Base-by-base conservation (phyloP, 2,113 vertebrate species). In the Pterocles burchelli region DNA sequence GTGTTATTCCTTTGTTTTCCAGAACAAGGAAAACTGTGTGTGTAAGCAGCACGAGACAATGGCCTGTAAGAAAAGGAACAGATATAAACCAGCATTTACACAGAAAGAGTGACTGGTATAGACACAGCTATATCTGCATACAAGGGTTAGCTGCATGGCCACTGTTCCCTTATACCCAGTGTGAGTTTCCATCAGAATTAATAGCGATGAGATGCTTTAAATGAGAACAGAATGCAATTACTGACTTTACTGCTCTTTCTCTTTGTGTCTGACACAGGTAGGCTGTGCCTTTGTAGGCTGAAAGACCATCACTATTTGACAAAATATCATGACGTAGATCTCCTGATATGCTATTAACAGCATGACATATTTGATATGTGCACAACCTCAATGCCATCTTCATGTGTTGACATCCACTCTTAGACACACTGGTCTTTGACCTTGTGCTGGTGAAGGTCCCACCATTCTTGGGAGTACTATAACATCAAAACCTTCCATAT, bases 21-120 rank as follows among this genome's bases (percentile, higher is more conserved):
- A 85, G 62, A 59, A 72, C n/a, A 94, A 96, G 48, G 73, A 55
- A 33, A 85, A 58, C 62, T 62, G 22, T 78, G 45, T 95, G 25
- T 65, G 9, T 13, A 75, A 31, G 22, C n/a, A 92, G 71, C 58
- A 79, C 1, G 10, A 77, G 55, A 85, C 33, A 93, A 85, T 66
- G 72, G 83, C 17, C 51, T 73, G 26, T 43, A 65, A 73, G 25
- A 79, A 94, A 79, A 73, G 7, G 45, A 72, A 68, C 52, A 8
- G 18, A 34, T 59, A 54, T 59, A 89, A 84, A 36, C 7, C 22
- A 76, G 9, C 22, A 36, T 80, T 83, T 55, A 58, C 36, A 51
- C 73, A 68, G 36, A 82, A 75, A 79, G 58, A 4, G 13, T 75
- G 43, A 48, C 13, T 75, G 38, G 28, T 61, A 76, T 22, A 68